phyloP scores from a whole-genome alignment of 2,888 invertebrate species.

The Troides helena region DNA sequence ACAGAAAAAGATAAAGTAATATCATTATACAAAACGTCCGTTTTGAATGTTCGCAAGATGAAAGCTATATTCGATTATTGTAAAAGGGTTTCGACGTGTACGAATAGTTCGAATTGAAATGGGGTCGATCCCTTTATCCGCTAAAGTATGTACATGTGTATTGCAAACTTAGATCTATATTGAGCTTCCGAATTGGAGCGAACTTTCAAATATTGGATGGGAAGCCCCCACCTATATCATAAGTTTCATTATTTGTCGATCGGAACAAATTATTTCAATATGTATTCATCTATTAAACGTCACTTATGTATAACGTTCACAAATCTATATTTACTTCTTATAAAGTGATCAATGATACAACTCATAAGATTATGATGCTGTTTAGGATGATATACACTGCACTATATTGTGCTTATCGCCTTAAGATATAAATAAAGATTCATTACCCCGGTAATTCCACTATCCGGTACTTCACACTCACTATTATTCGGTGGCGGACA shows the following conservation, averaged over 20 bases:
- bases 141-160: constrained; percentile 40
- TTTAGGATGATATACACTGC: too few relatives aligned
- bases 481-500: too few relatives aligned
- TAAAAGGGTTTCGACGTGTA: constrained; percentile 66
- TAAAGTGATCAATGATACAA: too few relatives aligned
- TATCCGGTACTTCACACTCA: too few relatives aligned
- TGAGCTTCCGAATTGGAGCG: constrained; percentile 18
- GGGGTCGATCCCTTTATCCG: constrained; percentile 48
- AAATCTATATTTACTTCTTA: too few relatives aligned
- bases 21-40: constrained; percentile 58
- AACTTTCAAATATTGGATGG: constrained; percentile 26
- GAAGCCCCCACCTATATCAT: constrained; percentile 16
- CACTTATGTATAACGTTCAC: too few relatives aligned
- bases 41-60: constrained; percentile 57
- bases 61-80: constrained; percentile 67
- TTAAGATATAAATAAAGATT: too few relatives aligned
- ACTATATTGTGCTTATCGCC: too few relatives aligned
- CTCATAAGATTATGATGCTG: too few relatives aligned
- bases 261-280: too few relatives aligned
- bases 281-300: too few relatives aligned
- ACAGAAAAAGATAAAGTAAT: constrained; percentile 42
- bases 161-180: constrained; percentile 27
- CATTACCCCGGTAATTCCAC: too few relatives aligned
- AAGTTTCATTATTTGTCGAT: background rate
- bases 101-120: constrained; percentile 59